phyloP scores from a whole-genome alignment of 1,140 invertebrate genomes.

The Maniola jurtina region DNA sequence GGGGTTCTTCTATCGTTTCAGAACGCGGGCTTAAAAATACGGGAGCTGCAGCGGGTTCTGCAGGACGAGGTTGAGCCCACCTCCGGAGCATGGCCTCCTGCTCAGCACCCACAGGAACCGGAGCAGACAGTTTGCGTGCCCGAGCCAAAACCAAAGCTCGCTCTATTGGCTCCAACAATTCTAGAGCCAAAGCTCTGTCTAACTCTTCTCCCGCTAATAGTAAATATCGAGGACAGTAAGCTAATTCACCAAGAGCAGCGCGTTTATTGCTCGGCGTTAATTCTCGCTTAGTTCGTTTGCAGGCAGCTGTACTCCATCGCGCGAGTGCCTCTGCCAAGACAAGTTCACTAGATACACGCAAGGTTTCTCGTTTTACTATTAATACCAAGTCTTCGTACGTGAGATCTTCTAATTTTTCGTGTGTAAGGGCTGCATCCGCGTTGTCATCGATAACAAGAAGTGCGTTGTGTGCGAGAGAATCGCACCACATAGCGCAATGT shows the following conservation, averaged over 20 bases:
- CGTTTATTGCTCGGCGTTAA: conserved; percentile 81
- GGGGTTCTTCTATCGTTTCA: conserved; percentile 55
- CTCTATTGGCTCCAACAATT: conserved; percentile 68
- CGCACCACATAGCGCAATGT: conserved; percentile 76
- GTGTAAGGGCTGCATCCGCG: conserved; percentile 80
- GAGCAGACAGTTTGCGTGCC: conserved; percentile 59
- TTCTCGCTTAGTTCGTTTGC: conserved; percentile 82
- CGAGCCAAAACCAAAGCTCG: conserved; percentile 60
- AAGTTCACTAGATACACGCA: conserved; percentile 79
- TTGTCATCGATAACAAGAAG: conserved; percentile 81
- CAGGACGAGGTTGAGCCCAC: conserved; percentile 62
- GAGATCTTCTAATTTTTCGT: conserved; percentile 84
- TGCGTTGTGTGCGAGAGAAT: conserved; percentile 81
- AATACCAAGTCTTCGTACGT: conserved; percentile 80
- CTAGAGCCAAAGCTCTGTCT: conserved; percentile 59
- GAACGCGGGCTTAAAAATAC: conserved; percentile 64
- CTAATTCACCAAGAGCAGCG: conserved; percentile 81
- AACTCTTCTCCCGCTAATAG: conserved; percentile 82
- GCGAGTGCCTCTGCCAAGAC: conserved; percentile 81
- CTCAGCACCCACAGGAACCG: conserved; percentile 64
- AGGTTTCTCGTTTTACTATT: conserved; percentile 81
- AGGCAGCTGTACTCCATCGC: conserved; percentile 84
- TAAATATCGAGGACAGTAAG: conserved; percentile 83
- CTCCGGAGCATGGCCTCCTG: conserved; percentile 63
- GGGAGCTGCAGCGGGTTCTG: conserved; percentile 58